Percentiles rank a stretch among this genome's conserved stretches.
phyloP scores from a whole-genome alignment of 2,113 vertebrate genomes.

The Otolemur garnettii region DNA sequence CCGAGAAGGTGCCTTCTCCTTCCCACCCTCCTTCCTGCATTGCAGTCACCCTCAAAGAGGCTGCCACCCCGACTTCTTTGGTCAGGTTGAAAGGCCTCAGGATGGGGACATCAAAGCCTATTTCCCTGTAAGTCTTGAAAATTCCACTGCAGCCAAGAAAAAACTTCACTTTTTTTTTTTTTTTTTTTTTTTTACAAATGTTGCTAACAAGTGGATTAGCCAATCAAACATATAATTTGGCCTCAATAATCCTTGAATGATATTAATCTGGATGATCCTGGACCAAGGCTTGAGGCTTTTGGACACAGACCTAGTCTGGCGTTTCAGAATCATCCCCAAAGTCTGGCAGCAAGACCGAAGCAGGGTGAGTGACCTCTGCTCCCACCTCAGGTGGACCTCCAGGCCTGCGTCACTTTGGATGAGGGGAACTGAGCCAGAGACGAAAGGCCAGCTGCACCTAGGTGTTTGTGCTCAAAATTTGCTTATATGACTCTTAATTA shows the following conservation, averaged over 20 bases:
- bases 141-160: neutral
- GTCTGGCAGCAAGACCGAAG: neutral
- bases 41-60: neutral
- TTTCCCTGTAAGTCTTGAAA: conserved; percentile 56
- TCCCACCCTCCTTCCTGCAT: neutral
- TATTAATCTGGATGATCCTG: neutral
- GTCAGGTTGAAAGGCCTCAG: conserved; percentile 63
- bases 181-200: neutral
- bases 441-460: fast-evolving
- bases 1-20: conserved; percentile 18
- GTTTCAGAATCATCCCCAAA: neutral
- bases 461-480: fast-evolving
- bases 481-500: fast-evolving
- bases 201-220: conserved; percentile 23
- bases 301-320: neutral
- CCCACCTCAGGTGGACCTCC: fast-evolving
- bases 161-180: neutral
- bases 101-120: conserved; percentile 51
- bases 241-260: neutral
- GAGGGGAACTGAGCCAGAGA: fast-evolving
- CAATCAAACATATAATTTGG: neutral
- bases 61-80: neutral
- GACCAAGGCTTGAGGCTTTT: neutral
- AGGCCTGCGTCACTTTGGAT: neutral
- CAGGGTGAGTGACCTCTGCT: neutral